These are phyloP conservation scores for Cynopterus sphinx DNA, from an alignment of 2,797 vertebrate genomes.

Conservation along the genomic window DNA sequence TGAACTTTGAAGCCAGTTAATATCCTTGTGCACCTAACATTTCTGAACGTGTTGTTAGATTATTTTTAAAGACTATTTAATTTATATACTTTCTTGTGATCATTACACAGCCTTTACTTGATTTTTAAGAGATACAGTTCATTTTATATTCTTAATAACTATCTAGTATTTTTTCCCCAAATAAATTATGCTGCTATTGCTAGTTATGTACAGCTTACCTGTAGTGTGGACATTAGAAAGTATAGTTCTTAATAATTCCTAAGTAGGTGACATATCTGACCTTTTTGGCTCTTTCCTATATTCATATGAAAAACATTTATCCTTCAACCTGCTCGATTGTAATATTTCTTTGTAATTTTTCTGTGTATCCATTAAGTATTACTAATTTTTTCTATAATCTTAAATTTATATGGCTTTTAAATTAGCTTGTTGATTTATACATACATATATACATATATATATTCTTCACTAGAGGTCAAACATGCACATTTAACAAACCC, in stretches of 20 bases:
- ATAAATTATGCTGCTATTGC: background rate
- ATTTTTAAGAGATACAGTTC: background rate
- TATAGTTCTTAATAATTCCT: background rate
- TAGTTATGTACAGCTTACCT: background rate
- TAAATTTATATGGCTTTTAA: background rate
- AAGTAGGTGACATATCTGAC: fast-evolving
- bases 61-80: background rate
- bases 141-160: background rate
- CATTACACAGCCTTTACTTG: background rate
- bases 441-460: background rate
- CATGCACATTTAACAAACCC: background rate
- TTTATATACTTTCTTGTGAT: background rate
- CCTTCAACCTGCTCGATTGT: background rate
- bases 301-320: background rate
- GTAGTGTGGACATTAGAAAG: background rate
- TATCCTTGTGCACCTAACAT: background rate
- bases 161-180: background rate
- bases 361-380: background rate
- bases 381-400: background rate
- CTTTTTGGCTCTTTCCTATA: background rate
- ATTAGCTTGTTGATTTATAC: background rate
- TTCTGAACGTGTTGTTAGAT: background rate
- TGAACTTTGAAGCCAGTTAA: background rate
- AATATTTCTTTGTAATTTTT: background rate
- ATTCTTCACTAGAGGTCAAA: background rate